These are phyloP conservation scores for Tetragonula carbonaria DNA, from an alignment of 2,888 invertebrate species.

Conservation along the genomic window DNA sequence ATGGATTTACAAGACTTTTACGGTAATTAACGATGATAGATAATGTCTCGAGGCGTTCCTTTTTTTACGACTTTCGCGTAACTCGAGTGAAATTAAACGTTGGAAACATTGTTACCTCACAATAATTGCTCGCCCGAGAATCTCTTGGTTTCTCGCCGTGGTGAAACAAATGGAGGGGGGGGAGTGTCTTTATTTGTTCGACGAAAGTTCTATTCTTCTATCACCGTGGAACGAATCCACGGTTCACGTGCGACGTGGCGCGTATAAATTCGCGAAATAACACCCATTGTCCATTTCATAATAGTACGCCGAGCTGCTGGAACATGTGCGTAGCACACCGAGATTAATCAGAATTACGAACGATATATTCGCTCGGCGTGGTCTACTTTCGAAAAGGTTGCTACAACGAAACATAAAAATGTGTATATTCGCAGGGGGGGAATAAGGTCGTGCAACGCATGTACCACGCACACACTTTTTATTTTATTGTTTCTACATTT, in stretches of 20 bases:
- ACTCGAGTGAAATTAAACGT: too few species aligned
- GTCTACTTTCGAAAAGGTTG: slow-evolving; percentile 13
- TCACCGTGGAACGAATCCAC: too few species aligned
- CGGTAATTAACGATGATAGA: too few species aligned
- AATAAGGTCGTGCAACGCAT: slow-evolving; percentile 7
- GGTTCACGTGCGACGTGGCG: neutral
- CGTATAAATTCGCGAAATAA: neutral
- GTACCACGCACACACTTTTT: neutral
- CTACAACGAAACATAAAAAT: slow-evolving; percentile 11
- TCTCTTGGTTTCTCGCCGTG: too few species aligned
- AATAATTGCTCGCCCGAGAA: too few species aligned
- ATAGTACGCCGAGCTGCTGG: neutral
- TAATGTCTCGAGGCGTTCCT: too few species aligned
- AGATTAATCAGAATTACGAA: neutral
- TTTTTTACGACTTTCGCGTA: too few species aligned
- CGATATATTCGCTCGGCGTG: neutral
- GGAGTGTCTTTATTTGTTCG: too few species aligned
- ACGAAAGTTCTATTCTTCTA: too few species aligned
- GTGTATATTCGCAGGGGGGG: neutral
- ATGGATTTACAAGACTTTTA: too few species aligned
- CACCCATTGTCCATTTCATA: neutral
- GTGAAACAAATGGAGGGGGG: too few species aligned
- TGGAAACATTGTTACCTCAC: too few species aligned
- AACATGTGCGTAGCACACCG: neutral
- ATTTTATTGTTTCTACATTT: slow-evolving; percentile 14